Evolutionary conservation across 2,113 vertebrate genomes (phyloP), one percentile per base, ranked within the genome.

Genomic region (Psittacara wagleri): DNA sequence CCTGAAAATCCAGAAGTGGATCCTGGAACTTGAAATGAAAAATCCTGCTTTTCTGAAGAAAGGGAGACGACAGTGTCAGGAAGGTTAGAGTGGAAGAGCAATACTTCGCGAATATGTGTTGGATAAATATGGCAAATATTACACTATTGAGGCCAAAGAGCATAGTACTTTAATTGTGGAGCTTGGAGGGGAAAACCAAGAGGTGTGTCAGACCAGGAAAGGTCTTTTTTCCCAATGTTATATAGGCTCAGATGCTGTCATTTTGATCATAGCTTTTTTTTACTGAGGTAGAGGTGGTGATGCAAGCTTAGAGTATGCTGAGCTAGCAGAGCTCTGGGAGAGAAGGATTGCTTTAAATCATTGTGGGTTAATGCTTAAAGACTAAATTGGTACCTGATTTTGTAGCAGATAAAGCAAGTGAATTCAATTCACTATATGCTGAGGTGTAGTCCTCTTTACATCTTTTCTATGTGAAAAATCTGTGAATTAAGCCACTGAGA

Each of bases 1-100:
- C 85, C 55, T 70, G 37, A 68, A 75, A 92, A 92, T 43, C 90
- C 2, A 11, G 90, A 95, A 93, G 33, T 20, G 48, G 75, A 83
- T 95, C 75, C 61, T 92, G 68, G 79, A 92, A 93, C 51, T 86
- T 74, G 64, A 94, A 69, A 67, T 63, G 13, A 92, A 77, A 87
- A 83, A 31, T 52, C 13, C 54, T 77, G 4, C 44, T 29, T 85
- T 73, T 94, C 15, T 86, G 82, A 80, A 73, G 44, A 61, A 31
- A 3, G 3, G 39, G 31, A 74, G 51, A 63, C 13, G 23, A n/a
- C 9, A 76, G 51, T 27, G 82, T 74, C 54, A 66, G 57, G 43
- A 44, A 73, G 9, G 22, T 46, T 67, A 25, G 64, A 67, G 35
- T 76, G 25, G 68, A 67, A 76, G 88, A 77, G 22, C 59, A 87